Conservation (phyloP, 2,797 vertebrate species). For the Acanthurus tractus region DNA sequence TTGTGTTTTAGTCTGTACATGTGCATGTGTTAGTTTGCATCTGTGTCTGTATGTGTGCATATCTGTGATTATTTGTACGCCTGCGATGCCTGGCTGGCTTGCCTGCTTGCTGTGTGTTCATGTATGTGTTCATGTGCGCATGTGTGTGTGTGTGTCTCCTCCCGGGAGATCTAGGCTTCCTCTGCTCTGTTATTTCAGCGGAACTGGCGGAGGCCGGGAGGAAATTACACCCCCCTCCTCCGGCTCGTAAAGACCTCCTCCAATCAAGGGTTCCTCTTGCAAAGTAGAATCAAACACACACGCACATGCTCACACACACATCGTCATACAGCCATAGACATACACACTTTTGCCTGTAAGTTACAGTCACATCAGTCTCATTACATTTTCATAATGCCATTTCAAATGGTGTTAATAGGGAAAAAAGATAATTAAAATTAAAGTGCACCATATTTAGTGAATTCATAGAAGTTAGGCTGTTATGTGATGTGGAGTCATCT, state of each 20-base stretch:
- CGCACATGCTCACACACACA: constrained; percentile 1
- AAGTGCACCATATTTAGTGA: constrained; percentile 31
- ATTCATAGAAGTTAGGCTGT: constrained; percentile 42
- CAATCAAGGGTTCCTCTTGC: constrained; percentile 84
- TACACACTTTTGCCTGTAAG: constrained; percentile 29
- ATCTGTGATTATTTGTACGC: constrained; percentile 59
- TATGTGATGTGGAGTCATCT: constrained; percentile 37
- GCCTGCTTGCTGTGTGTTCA: constrained; percentile 57
- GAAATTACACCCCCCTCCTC: constrained; percentile 90
- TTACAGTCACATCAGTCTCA: constrained; percentile 23
- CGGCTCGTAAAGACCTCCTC: constrained; percentile 88
- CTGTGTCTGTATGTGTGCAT: constrained; percentile 40
- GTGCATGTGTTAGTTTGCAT: constrained; percentile 27
- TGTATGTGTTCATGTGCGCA: constrained; percentile 52
- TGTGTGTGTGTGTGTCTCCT: constrained; percentile 65
- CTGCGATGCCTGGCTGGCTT: constrained; percentile 45
- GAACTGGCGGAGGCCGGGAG: constrained; percentile 86
- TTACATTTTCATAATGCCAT: constrained; percentile 46
- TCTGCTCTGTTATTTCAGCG: constrained; percentile 85
- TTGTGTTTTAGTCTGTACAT: constrained; percentile 27
- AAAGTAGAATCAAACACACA: constrained; percentile 70
- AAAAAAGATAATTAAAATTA: constrained; percentile 40
- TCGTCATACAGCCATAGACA: no score
- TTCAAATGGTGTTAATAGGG: constrained; percentile 33
- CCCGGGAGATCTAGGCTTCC: constrained; percentile 86